Percentiles rank a stretch among this genome's conserved stretches.
These are phyloP conservation scores for Erythrolamprus reginae DNA, from an alignment of 2,113 vertebrate species.

Conservation along the genomic window DNA sequence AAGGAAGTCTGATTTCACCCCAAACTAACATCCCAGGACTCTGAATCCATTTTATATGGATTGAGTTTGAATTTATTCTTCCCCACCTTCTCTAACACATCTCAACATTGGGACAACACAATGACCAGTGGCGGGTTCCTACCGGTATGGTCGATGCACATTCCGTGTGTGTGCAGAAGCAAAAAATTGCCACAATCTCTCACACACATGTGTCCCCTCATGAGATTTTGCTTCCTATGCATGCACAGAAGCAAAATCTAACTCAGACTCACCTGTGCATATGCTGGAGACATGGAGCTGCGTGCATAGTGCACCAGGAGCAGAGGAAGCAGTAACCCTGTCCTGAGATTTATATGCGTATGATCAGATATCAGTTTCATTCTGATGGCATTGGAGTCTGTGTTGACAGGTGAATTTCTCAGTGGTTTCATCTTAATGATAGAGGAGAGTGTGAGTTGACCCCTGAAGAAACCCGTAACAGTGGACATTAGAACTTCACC, in stretches of 20 bases:
- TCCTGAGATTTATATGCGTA: neutral
- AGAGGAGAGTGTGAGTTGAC: neutral
- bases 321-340: no score
- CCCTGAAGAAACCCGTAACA: neutral
- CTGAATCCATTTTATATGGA: neutral
- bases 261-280: no score
- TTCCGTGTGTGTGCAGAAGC: no score
- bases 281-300: no score
- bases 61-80: neutral
- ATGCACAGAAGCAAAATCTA: no score
- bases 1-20: neutral
- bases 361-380: neutral
- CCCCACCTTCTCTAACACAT: neutral
- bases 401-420: neutral
- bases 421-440: neutral
- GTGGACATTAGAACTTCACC: neutral
- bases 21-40: neutral
- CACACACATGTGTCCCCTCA: no score
- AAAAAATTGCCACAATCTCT: no score
- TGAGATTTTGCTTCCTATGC: no score
- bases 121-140: no score
- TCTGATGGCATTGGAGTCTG: neutral
- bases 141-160: no score
- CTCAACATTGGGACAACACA: neutral
- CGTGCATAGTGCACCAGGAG: no score